phyloP scores from a whole-genome alignment of 2,888 invertebrate genomes.

The Epinotia nisella region DNA sequence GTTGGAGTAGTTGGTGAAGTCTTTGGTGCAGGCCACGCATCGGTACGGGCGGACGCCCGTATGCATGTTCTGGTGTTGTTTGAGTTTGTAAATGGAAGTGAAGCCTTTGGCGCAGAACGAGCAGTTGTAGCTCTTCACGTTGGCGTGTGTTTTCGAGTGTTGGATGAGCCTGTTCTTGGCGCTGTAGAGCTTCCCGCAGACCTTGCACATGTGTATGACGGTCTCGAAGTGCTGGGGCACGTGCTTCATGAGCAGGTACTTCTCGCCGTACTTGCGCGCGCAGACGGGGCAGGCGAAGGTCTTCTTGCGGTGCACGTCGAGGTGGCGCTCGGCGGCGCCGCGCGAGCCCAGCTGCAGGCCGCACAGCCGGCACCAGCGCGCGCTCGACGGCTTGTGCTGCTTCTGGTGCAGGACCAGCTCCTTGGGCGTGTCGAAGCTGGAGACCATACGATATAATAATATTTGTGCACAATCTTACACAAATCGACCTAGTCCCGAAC shows the following conservation, averaged over 20 bases:
- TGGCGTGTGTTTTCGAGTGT: slow-evolving; percentile 69
- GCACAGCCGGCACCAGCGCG: slow-evolving; percentile 68
- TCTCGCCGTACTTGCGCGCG: slow-evolving; percentile 81
- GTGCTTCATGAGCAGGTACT: slow-evolving; percentile 67
- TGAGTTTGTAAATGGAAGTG: slow-evolving; percentile 56
- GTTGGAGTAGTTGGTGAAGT: slow-evolving; percentile 84
- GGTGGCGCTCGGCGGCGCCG: slow-evolving; percentile 63
- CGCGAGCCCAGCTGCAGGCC: slow-evolving; percentile 66
- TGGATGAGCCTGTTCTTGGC: slow-evolving; percentile 67
- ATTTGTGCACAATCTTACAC: no score
- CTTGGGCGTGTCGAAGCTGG: slow-evolving; percentile 66
- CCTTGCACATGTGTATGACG: slow-evolving; percentile 81
- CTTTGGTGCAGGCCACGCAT: slow-evolving; percentile 82
- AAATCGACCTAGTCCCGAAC: no score
- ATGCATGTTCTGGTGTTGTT: slow-evolving; percentile 85
- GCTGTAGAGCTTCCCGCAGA: slow-evolving; percentile 83
- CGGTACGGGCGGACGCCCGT: slow-evolving; percentile 82
- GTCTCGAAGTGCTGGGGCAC: slow-evolving; percentile 68
- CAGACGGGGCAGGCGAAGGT: slow-evolving; percentile 84
- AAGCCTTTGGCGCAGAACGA: slow-evolving; percentile 81
- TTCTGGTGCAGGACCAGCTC: slow-evolving; percentile 66
- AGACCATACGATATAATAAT: no score
- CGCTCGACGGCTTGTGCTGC: slow-evolving; percentile 54
- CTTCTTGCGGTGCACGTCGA: slow-evolving; percentile 67
- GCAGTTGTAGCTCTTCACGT: slow-evolving; percentile 78